Evolutionary conservation across 2,797 vertebrate species (phyloP).

Genomic region (Leptatherina wallacei): DNA sequence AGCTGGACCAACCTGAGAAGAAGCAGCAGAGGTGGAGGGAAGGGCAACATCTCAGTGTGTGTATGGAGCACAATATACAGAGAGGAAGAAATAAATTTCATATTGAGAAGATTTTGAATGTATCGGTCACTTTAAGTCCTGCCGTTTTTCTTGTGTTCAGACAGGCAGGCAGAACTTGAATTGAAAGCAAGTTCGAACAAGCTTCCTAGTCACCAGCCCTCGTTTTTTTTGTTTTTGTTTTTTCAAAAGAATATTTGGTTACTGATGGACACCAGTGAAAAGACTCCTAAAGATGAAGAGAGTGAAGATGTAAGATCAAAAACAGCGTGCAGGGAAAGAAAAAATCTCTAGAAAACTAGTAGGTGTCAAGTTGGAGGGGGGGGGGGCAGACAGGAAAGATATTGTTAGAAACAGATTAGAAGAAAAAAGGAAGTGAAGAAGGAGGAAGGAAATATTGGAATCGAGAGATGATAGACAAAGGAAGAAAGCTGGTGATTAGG

Average conservation of each 20-base stretch:
- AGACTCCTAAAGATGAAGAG: slow-evolving; percentile 4
- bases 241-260: slow-evolving; percentile 32
- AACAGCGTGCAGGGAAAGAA: slow-evolving; percentile 15
- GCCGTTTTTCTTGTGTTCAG: neutral
- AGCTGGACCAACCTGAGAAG: slow-evolving; percentile 56
- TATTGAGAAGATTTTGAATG: neutral
- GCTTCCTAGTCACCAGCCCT: slow-evolving; percentile 2
- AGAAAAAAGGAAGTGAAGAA: slow-evolving; percentile 19
- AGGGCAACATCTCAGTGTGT: neutral
- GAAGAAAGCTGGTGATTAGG: slow-evolving; percentile 13
- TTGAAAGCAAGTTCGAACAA: slow-evolving; percentile 30
- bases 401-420: slow-evolving; percentile 38
- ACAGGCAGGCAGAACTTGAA: slow-evolving; percentile 11
- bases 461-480: slow-evolving; percentile 13
- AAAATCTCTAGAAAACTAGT: neutral
- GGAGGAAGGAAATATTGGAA: slow-evolving; percentile 31
- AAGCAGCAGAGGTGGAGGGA: slow-evolving; percentile 5
- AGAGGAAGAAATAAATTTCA: slow-evolving; percentile 1
- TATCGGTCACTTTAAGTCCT: neutral
- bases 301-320: slow-evolving; percentile 5
- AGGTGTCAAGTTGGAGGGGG: slow-evolving; percentile 8
- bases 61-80: neutral
- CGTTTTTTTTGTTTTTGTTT: neutral
- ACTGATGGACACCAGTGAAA: slow-evolving; percentile 15
- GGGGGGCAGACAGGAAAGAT: slow-evolving; percentile 27